Percentiles rank a stretch among this genome's conserved stretches.
Evolutionary conservation across 2,797 vertebrate genomes (phyloP).

Genomic region (Carcharodon carcharias): DNA sequence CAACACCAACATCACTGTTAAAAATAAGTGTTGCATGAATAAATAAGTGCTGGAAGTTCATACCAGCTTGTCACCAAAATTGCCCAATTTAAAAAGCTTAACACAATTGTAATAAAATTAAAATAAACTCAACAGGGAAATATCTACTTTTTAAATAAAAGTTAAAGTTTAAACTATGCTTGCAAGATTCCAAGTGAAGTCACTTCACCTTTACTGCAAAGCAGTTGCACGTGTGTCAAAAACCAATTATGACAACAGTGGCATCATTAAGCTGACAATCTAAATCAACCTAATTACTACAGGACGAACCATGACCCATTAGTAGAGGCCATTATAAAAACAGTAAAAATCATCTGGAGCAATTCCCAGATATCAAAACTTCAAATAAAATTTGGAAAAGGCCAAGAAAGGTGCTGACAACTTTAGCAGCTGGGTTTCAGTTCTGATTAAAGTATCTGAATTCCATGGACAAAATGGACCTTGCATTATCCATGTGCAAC

Average conservation of each 20-base stretch:
- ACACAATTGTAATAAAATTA: not conserved
- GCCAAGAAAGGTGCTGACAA: not conserved
- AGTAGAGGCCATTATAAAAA: not conserved
- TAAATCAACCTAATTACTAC: not conserved
- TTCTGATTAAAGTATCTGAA: not conserved
- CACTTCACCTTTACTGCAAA: not conserved
- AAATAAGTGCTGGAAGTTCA: not conserved
- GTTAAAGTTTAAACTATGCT: not conserved
- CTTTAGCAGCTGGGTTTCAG: not conserved
- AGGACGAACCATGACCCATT: not conserved
- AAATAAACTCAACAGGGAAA: not conserved
- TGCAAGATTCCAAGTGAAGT: not conserved
- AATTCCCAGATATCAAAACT: not conserved
- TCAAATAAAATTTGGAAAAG: not conserved
- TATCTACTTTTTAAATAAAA: not conserved
- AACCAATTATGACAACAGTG: not conserved
- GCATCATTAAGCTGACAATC: no score
- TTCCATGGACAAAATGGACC: not conserved
- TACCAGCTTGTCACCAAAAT: not conserved
- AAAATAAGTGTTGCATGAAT: conserved; percentile 44
- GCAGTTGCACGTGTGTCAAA: not conserved
- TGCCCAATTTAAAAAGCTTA: not conserved
- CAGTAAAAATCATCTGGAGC: not conserved
- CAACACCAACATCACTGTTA: conserved; percentile 71
- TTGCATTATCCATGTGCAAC: not conserved